Evolutionary conservation across 2,113 vertebrate species (phyloP).

Genomic region (Rhagologus leucostigma): DNA sequence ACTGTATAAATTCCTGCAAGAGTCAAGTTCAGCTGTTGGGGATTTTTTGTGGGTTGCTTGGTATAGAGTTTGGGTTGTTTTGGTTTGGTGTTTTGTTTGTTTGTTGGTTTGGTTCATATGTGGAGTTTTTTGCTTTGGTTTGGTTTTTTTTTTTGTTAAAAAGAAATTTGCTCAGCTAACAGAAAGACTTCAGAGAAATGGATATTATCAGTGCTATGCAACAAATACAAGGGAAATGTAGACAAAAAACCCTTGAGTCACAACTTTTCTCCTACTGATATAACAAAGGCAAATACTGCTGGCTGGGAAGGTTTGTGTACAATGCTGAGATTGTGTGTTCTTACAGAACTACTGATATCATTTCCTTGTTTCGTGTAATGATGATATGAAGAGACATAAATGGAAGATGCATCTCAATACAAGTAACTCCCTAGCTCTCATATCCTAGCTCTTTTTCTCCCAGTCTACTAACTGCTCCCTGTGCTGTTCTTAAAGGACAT

Average conservation of each 20-base stretch:
- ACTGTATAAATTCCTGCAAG: not conserved
- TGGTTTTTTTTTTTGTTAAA: fast-evolving
- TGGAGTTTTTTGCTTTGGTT: not conserved
- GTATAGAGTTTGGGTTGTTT: not conserved
- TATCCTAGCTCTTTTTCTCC: not conserved
- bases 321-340: fast-evolving
- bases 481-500: not conserved
- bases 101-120: not conserved
- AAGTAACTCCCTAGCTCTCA: not conserved
- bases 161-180: not conserved
- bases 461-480: not conserved
- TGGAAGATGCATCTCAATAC: not conserved
- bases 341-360: not conserved
- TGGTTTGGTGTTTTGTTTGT: not conserved
- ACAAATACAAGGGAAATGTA: not conserved
- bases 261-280: not conserved
- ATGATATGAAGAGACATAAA: not conserved
- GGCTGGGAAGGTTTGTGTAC: not conserved
- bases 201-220: not conserved
- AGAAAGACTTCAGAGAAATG: not conserved
- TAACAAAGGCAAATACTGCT: not conserved
- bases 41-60: not conserved
- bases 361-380: not conserved
- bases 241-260: not conserved
- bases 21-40: not conserved